Base-by-base conservation (phyloP, 2,797 vertebrate genomes). In the Spea hammondii region DNA sequence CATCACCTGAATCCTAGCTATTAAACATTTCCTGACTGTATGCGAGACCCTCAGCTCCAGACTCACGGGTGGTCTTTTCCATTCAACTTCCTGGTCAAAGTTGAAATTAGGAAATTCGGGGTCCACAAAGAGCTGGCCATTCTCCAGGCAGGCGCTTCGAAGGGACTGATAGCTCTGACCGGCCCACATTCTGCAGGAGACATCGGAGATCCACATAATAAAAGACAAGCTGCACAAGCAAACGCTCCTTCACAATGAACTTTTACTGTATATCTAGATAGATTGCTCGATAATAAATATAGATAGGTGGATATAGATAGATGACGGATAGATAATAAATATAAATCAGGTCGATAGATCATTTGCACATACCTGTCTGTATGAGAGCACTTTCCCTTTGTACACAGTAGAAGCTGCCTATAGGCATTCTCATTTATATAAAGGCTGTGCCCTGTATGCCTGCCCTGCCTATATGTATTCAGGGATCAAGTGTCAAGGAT, bases 41-140 rank as follows among this genome's bases (percentile, higher is more conserved):
- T 32, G 32, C 5, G 5, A 64, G 7, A n/a, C 14, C 60, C 32
- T 32, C 32, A 32, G 32, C 32, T 32, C 32, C 55, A 65, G 0
- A 80, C 79, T 54, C 45, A 93, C 92, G 90, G 92, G 92, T 6
- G 92, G 93, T 83, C 93, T 84, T 72, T 86, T 85, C 93, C 93
- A 94, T 65, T 86, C 87, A 17, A 91, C 88, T 1, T 74, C 86
- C 60, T 87, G 90, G 13, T 87, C 87, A 11, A 91, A 89, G 81
- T 89, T 87, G 44, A 89, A 89, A 5, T 90, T 84, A 9, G 79
- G 66, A 50, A 94, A 94, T 3, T 57, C 55, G 1, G 89, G 82
- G 72, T 94, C 93, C n/a, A 51, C 85, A 74, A 94, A 94, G 66
- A 92, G 83, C 62, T 79, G 5, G 0, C 84, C 79, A 3, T 85